Evolutionary conservation across 2,113 vertebrate genomes (phyloP).

Genomic region (Pomatostomus ruficeps): DNA sequence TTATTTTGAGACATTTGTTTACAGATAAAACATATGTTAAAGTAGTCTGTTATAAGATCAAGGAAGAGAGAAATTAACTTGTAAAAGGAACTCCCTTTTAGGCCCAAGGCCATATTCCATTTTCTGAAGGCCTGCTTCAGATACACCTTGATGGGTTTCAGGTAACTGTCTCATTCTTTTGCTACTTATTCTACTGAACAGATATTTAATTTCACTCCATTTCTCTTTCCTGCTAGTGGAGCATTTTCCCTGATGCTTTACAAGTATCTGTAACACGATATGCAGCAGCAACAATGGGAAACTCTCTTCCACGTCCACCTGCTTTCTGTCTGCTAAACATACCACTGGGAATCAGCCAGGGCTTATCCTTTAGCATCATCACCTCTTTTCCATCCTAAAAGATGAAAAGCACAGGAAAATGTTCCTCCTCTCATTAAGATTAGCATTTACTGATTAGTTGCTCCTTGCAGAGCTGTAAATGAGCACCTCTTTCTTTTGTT

Average conservation of each 20-base stretch:
- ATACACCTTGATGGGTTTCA: neutral
- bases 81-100: neutral
- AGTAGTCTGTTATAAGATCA: neutral
- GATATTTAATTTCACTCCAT: neutral
- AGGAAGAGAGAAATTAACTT: neutral
- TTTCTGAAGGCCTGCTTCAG: neutral
- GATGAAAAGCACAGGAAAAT: neutral
- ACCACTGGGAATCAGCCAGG: neutral
- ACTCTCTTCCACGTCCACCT: neutral
- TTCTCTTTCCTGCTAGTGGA: neutral
- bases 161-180: neutral
- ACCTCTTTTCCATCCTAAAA: neutral
- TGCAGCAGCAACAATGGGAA: neutral
- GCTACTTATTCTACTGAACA: neutral
- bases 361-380: neutral
- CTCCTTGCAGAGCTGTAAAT: neutral
- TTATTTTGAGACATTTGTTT: neutral
- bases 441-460: neutral
- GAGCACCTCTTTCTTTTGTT: neutral
- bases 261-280: neutral
- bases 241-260: neutral
- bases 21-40: neutral
- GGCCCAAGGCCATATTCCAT: accelerated
- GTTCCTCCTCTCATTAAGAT: neutral
- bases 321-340: neutral